Conservation (phyloP, 1,140 invertebrate species). For the Aphaenogaster ashmeadi region DNA sequence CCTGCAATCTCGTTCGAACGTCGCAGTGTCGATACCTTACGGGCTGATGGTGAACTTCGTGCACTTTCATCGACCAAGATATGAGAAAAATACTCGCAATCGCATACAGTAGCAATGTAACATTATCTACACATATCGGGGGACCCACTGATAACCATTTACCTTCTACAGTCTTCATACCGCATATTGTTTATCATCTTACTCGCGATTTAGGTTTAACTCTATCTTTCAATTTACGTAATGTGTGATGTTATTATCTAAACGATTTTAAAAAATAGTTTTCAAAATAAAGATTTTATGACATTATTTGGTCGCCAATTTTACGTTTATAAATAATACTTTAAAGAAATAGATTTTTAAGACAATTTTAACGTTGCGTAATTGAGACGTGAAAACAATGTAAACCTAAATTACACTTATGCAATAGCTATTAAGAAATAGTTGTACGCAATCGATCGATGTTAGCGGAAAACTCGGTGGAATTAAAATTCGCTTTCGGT, state of each 20-base stretch:
- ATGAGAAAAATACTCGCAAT: constrained; percentile 6
- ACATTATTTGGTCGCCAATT: not conserved
- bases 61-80: not conserved
- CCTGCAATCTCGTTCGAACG: not conserved
- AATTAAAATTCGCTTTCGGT: constrained; percentile 47
- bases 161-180: not conserved
- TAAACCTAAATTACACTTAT: constrained; percentile 6
- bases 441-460: constrained; percentile 12
- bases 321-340: not conserved
- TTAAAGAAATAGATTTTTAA: not conserved
- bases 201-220: too few relatives aligned
- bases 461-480: constrained; percentile 3
- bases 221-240: constrained; percentile 14
- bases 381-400: not conserved
- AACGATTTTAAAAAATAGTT: not conserved
- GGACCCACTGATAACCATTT: not conserved
- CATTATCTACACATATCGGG: not conserved
- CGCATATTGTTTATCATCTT: not conserved
- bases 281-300: not conserved
- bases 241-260: not conserved
- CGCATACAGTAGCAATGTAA: not conserved
- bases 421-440: constrained; percentile 35
- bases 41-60: constrained; percentile 52
- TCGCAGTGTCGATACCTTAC: constrained; percentile 64
- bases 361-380: not conserved